Conservation (phyloP, 2,888 invertebrate species). For the Ochlodes sylvanus region DNA sequence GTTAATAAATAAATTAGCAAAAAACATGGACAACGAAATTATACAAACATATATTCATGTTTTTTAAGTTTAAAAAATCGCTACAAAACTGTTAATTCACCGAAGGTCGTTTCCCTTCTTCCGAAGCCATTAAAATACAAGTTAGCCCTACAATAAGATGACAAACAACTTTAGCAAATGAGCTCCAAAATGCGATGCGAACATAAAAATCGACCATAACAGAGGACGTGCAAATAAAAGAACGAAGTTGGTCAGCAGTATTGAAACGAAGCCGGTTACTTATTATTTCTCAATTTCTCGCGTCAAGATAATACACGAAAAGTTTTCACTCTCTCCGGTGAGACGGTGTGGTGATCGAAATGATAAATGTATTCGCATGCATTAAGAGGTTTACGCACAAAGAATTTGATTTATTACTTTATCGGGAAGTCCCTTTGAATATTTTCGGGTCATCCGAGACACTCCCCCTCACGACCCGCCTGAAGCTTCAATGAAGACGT, state of each 20-base stretch:
- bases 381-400: slow-evolving; percentile 68
- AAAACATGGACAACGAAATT: too few species aligned
- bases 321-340: slow-evolving; percentile 44
- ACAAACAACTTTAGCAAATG: slow-evolving; percentile 32
- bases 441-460: slow-evolving; percentile 71
- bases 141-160: slow-evolving; percentile 28
- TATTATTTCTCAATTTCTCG: slow-evolving; percentile 48
- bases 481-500: slow-evolving; percentile 77
- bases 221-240: slow-evolving; percentile 33
- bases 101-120: slow-evolving; percentile 8
- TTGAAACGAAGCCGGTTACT: slow-evolving; percentile 43
- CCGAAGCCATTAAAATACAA: slow-evolving; percentile 26
- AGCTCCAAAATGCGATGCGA: slow-evolving; percentile 19
- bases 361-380: slow-evolving; percentile 63
- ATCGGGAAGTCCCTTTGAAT: slow-evolving; percentile 66
- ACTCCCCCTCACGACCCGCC: slow-evolving; percentile 81
- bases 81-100: neutral
- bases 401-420: slow-evolving; percentile 80
- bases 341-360: slow-evolving; percentile 54
- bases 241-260: slow-evolving; percentile 43
- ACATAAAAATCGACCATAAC: slow-evolving; percentile 38
- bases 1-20: too few species aligned
- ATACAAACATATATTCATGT: neutral
- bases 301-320: slow-evolving; percentile 48
- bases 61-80: too few species aligned